Conservation (phyloP, 2,113 vertebrate species). For the Phaetusa simplex region DNA sequence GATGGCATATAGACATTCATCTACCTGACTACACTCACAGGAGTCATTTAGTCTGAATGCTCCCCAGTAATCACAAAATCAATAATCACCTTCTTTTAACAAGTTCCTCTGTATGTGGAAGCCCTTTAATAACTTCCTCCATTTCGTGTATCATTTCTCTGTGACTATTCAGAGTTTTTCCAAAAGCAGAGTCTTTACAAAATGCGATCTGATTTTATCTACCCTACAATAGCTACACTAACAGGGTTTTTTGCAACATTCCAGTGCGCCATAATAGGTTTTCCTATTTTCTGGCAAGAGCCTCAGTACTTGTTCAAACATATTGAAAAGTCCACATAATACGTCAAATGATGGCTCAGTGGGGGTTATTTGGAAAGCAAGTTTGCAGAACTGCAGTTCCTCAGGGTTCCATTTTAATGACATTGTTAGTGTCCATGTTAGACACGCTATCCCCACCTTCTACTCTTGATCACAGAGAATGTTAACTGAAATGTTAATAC, state of each 20-base stretch:
- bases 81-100: constrained; percentile 43
- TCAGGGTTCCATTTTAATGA: neutral
- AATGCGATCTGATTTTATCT: neutral
- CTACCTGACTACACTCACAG: constrained; percentile 16
- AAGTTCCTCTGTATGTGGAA: constrained; percentile 27
- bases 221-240: neutral
- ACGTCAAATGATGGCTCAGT: neutral
- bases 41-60: constrained; percentile 35
- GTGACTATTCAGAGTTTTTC: neutral
- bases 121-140: constrained; percentile 3
- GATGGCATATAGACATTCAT: neutral
- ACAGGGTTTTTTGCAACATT: neutral
- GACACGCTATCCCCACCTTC: neutral
- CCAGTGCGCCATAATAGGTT: neutral
- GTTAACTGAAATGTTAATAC: neutral
- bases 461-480: neutral
- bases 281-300: neutral
- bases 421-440: neutral
- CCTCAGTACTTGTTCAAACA: neutral
- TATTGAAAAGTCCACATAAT: neutral
- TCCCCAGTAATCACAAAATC: constrained; percentile 51
- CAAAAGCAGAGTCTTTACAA: neutral
- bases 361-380: neutral
- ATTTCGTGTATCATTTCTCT: neutral
- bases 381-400: neutral